Percentiles rank a stretch among this genome's conserved stretches.
These are phyloP conservation scores for Gastrophryne carolinensis DNA, from an alignment of 2,797 vertebrate genomes.

Conservation along the genomic window DNA sequence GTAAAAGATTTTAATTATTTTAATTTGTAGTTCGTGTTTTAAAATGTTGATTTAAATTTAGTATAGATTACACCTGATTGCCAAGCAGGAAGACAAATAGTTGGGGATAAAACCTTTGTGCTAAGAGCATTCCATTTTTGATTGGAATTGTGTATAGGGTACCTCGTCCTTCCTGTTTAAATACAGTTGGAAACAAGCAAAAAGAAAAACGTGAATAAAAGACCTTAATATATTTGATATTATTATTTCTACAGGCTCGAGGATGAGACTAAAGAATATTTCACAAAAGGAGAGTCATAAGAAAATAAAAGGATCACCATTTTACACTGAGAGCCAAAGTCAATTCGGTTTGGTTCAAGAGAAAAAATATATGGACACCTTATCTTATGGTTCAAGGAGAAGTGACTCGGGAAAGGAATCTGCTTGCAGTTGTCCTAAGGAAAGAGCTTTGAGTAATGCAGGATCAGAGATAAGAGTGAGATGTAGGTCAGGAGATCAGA, in stretches of 20 bases:
- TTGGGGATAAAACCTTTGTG: too few species aligned
- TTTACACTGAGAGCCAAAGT: neutral
- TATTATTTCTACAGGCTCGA: slow-evolving; percentile 18
- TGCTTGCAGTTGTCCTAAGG: neutral
- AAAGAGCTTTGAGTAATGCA: neutral
- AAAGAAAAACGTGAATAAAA: too few species aligned
- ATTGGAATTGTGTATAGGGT: too few species aligned
- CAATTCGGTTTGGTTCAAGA: neutral
- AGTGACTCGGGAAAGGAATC: neutral
- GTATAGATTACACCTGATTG: too few species aligned
- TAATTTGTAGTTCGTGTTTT: too few species aligned
- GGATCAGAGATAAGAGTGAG: neutral
- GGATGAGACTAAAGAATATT: slow-evolving; percentile 1
- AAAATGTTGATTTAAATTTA: too few species aligned
- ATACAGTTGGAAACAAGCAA: too few species aligned
- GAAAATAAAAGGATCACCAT: neutral
- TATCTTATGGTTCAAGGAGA: neutral
- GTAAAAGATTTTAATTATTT: too few species aligned
- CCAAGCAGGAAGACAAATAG: too few species aligned
- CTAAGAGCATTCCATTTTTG: too few species aligned
- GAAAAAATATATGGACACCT: neutral
- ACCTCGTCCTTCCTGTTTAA: too few species aligned
- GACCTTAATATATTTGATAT: too few species aligned
- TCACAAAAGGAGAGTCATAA: neutral
- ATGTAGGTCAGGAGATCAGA: neutral